phyloP scores from a whole-genome alignment of 2,888 invertebrate genomes.

The Slavum lentiscoides region DNA sequence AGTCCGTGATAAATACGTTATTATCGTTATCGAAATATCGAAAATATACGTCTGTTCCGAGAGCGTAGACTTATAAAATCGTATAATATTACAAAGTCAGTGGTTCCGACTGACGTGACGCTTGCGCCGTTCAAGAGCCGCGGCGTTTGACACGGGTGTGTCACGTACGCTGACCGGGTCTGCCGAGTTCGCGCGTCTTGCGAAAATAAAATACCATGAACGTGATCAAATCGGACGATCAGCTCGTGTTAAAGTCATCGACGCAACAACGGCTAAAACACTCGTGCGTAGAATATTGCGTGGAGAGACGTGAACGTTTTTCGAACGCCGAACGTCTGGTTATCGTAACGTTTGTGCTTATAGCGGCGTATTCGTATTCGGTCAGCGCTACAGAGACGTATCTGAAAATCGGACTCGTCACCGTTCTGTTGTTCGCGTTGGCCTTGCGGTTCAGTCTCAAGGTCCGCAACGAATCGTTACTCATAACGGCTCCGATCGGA shows the following conservation, averaged over 20 bases:
- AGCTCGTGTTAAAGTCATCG: constrained; percentile 28
- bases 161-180: no score
- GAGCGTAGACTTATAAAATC: no score
- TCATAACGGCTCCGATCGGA: constrained; percentile 54
- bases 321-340: neutral
- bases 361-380: neutral
- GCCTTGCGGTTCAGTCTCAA: constrained; percentile 16
- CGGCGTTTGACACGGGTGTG: no score
- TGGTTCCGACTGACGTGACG: no score
- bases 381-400: neutral
- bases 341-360: neutral
- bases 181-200: neutral
- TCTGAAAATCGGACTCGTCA: neutral
- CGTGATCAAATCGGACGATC: constrained; percentile 1
- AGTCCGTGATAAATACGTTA: no score
- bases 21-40: no score
- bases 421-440: neutral
- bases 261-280: constrained; percentile 22
- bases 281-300: constrained; percentile 34
- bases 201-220: neutral
- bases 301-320: constrained; percentile 18
- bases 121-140: no score
- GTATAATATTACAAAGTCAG: no score
- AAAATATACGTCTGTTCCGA: no score
- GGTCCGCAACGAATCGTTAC: constrained; percentile 54